Base-by-base conservation (phyloP, 2,113 vertebrate genomes). In the Promerops cafer region DNA sequence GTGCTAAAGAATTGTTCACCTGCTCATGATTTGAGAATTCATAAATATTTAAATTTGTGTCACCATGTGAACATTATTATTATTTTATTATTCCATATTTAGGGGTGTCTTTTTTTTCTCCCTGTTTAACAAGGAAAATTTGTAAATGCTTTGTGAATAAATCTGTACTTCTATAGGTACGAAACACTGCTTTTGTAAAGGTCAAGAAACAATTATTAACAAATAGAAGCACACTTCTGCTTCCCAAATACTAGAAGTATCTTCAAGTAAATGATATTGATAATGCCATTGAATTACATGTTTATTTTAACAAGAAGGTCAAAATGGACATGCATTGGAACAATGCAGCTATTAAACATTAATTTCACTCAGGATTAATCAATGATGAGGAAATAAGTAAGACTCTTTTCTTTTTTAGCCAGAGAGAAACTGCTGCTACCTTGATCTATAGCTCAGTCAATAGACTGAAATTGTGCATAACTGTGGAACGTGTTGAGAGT, bases 381-480 rank as follows among this genome's bases (percentile, higher is more conserved):
- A 94, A 96, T 92, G 78, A 61, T 83, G 50, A 95, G 35, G 76
- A 91, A 94, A 80, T 90, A 91, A 77, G 44, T 37, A 95, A 40
- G 37, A 66, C 24, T 84, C 33, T 82, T 15, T 91, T 85, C 56
- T 85, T 92, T 92, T 97, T 90, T 88, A 95, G 15, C 56, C 47
- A 78, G 61, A 80, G 37, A 95, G 44, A 91, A 96, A 76, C 23
- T 94, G 59, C 21, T 94, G 56, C 28, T 93, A 50, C 63, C 33
- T 89, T 90, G 89, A 92, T 94, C 81, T 94, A 87, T 94, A 63
- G 44, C 52, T 94, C 11, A 94, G 91, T 94, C 91, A 94, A 80
- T 96, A 96, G 49, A 45, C 44, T 94, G 52, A 97, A 97, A 96
- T 97, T 96, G 49, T 96, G 87, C 96, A 83, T 74, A 89, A 91